Base-by-base conservation (phyloP, 2,888 invertebrate species). In the Zaprionus obscuricornis region DNA sequence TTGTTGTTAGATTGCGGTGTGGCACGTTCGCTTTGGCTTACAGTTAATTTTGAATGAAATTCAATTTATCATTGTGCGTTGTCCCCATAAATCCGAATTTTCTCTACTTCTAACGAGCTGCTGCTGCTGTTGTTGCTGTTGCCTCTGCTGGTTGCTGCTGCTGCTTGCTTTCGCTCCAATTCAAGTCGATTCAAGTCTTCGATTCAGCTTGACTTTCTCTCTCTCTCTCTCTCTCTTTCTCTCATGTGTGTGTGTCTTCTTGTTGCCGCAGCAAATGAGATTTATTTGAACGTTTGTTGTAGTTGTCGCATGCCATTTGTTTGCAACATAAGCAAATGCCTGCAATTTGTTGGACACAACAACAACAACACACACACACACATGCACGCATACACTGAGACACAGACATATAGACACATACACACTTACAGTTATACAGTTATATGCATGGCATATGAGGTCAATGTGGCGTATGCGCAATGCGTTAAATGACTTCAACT, bases 31-130 rank as follows among this genome's bases (percentile, higher is more conserved):
- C 67, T 60, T 58, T 56, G 82, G 71, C 82, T 77, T 74, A 71
- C 75, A 85, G 85, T 79, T 79, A 82, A 79, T 79, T 85, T 82
- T 82, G 72, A 82, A 64, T 71, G 74, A 74, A 85, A 79, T 85
- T 82, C 79, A 85, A 79, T 79, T 79, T 79, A 85, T 85, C 83
- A 79, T 71, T 77, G 82, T 58, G 83, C 70, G 55, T 69, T n/a
- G n/a, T n/a, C n/a, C 66, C 59, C 78, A 77, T 84, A 78, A 85
- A 85, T 85, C 85, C 74, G 63, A 42, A 85, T 77, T 83, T 66
- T 66, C 52, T 60, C 45, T 51, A 63, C 43, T 62, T 42, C 59
- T 51, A 49, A 5, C 22, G 22, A 22, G 22, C 7, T 22, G 22
- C 4, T 22, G 22, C 22, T 5, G 22, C 22, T 22, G 22, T 22